Evolutionary conservation across 2,113 vertebrate genomes (phyloP).

Genomic region (Podarcis raffonei): DNA sequence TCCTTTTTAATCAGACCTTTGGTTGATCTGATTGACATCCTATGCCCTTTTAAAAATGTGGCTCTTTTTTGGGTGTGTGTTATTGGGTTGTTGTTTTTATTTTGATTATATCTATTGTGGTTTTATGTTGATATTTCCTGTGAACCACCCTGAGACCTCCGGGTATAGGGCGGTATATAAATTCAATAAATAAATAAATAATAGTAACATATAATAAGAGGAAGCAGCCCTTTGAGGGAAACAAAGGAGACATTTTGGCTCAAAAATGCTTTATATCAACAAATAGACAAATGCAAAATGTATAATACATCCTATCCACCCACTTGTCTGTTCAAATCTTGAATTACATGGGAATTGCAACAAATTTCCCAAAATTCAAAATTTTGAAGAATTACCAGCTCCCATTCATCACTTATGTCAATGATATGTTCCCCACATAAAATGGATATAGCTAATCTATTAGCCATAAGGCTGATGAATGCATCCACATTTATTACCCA

Average conservation of each 20-base stretch:
- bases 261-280: neutral
- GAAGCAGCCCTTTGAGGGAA: neutral
- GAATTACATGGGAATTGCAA: neutral
- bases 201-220: conserved; percentile 1
- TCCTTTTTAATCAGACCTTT: no score
- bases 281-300: neutral
- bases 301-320: neutral
- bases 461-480: neutral
- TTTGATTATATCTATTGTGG: no score
- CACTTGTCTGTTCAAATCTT: neutral
- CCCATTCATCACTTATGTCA: neutral
- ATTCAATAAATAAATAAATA: no score
- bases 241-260: neutral
- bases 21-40: no score
- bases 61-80: no score
- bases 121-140: no score
- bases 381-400: neutral
- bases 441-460: neutral
- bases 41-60: no score
- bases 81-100: no score
- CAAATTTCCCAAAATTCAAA: neutral
- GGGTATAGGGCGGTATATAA: no score
- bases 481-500: neutral
- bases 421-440: neutral
- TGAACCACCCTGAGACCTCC: no score